Evolutionary conservation across 2,888 invertebrate genomes (phyloP).

Genomic region (Oscheius sp.): DNA sequence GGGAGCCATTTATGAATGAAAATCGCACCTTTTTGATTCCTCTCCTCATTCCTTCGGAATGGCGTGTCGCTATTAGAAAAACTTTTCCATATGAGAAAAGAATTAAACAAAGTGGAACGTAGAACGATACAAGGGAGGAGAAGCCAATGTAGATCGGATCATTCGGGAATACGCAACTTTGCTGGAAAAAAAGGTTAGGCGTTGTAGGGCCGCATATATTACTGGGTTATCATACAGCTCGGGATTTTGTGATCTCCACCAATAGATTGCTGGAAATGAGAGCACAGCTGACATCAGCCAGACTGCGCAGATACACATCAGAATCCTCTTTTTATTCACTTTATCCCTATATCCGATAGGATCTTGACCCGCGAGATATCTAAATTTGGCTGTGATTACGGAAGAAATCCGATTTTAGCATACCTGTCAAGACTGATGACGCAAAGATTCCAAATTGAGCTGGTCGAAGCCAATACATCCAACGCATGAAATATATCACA

Average conservation of each 20-base stretch:
- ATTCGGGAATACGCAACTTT: constrained; percentile 33
- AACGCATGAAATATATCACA: constrained; percentile 97
- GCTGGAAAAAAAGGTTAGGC: constrained; percentile 32
- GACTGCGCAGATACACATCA: constrained; percentile 88
- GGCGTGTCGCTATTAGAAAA: constrained; percentile 71
- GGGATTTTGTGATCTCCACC: constrained; percentile 78
- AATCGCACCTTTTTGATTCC: constrained; percentile 69
- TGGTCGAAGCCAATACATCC: constrained; percentile 95
- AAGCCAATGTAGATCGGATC: constrained; percentile 93
- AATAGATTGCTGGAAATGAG: constrained; percentile 92
- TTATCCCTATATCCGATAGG: constrained; percentile 95
- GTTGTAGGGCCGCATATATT: constrained; percentile 31
- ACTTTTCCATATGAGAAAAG: constrained; percentile 95
- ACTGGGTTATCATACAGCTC: constrained; percentile 62
- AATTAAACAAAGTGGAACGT: constrained; percentile 95
- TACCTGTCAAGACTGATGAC: constrained; percentile 80
- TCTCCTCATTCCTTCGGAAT: constrained; percentile 61
- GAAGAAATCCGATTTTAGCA: background rate
- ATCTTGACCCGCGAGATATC: constrained; percentile 97
- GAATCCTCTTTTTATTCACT: constrained; percentile 89
- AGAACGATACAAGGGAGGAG: constrained; percentile 97
- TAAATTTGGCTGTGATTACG: constrained; percentile 29
- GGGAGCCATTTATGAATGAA: constrained; percentile 31
- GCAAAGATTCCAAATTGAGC: constrained; percentile 95
- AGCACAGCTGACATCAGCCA: constrained; percentile 97